Evolutionary conservation across 2,113 vertebrate genomes (phyloP).

Genomic region (Hippocampus abdominalis): DNA sequence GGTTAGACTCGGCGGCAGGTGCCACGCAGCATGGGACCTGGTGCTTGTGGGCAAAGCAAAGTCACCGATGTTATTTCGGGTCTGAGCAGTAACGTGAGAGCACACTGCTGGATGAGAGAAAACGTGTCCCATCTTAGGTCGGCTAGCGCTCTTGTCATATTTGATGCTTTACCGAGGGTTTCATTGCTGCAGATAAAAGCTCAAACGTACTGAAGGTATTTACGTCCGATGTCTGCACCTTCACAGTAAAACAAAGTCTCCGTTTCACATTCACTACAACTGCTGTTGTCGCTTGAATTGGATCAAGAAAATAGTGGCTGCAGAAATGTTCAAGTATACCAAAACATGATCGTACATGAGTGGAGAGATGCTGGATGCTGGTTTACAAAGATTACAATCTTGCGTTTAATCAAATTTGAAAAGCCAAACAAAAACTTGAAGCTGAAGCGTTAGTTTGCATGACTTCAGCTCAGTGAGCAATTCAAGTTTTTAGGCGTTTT

Average conservation of each 20-base stretch:
- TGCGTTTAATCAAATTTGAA: too few relatives aligned
- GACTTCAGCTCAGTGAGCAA: too few relatives aligned
- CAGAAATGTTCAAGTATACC: neutral
- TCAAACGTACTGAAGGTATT: constrained; percentile 25
- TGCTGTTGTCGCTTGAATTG: constrained; percentile 8
- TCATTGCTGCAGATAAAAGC: constrained; percentile 20
- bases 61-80: constrained; percentile 34
- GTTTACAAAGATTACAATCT: too few relatives aligned
- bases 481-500: too few relatives aligned
- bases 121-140: neutral
- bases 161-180: constrained; percentile 8
- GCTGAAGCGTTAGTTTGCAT: too few relatives aligned
- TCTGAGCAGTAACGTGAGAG: constrained; percentile 14
- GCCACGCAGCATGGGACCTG: constrained; percentile 43
- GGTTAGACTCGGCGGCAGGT: constrained; percentile 45
- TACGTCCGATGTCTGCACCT: constrained; percentile 5
- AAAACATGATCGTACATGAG: neutral
- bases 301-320: neutral
- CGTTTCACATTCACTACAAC: constrained; percentile 5
- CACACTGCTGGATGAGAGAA: constrained; percentile 19
- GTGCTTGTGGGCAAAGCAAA: constrained; percentile 28
- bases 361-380: neutral
- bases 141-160: constrained; percentile 11
- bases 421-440: too few relatives aligned
- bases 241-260: neutral